Conservation (phyloP, 2,113 vertebrate species). For the Tonatia bakeri region DNA sequence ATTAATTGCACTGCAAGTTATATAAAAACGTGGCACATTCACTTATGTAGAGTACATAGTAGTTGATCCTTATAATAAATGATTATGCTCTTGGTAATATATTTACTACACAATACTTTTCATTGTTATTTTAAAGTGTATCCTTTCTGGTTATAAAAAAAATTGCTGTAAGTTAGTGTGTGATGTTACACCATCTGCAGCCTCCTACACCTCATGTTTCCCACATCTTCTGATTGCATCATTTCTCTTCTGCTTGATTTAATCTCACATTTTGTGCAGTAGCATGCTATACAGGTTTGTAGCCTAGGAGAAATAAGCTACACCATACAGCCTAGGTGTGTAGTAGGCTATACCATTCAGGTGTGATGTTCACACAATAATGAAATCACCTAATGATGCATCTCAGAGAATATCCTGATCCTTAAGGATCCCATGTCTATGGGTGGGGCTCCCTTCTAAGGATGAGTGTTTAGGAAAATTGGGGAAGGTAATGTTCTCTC, state of each 20-base stretch:
- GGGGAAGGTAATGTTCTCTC: neutral
- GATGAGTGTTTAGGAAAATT: neutral
- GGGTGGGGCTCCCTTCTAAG: neutral
- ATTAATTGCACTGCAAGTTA: neutral
- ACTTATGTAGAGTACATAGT: neutral
- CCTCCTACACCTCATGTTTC: neutral
- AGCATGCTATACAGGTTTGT: neutral
- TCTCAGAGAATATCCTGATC: neutral
- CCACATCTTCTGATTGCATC: neutral
- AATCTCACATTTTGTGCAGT: neutral
- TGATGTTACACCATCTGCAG: neutral
- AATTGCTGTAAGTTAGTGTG: neutral
- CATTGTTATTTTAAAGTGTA: neutral
- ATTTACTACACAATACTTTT: neutral
- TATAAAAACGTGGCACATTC: neutral
- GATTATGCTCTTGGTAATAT: neutral
- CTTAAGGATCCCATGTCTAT: neutral
- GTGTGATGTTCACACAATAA: no score
- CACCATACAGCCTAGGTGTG: neutral
- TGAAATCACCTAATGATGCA: neutral
- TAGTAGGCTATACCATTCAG: neutral
- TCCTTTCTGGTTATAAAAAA: neutral
- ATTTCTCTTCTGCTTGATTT: neutral
- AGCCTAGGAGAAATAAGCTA: neutral
- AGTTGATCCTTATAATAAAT: neutral